phyloP scores from a whole-genome alignment of 2,113 vertebrate species.

The Shinisaurus crocodilurus region DNA sequence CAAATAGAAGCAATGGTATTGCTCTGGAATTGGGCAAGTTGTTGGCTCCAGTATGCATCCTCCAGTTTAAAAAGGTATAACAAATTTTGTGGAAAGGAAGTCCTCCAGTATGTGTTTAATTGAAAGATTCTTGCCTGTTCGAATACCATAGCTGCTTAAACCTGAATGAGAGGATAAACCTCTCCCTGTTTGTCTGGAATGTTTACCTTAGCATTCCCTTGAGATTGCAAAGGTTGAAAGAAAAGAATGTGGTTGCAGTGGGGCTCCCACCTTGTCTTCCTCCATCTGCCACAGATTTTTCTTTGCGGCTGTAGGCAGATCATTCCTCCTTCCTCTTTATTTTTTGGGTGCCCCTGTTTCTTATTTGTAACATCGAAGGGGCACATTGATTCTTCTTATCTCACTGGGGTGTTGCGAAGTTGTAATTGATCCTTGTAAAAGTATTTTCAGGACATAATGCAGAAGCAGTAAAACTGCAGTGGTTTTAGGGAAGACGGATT shows the following conservation, averaged over 20 bases:
- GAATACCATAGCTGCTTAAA: background rate
- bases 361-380: background rate
- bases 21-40: background rate
- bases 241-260: rapidly evolving
- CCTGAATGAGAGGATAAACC: constrained; percentile 13
- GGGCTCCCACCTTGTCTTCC: background rate
- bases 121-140: background rate
- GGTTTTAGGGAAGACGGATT: background rate
- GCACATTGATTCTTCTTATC: constrained; percentile 39
- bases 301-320: background rate
- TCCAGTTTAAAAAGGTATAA: constrained; percentile 3
- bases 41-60: background rate
- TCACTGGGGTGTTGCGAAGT: constrained; percentile 41
- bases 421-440: constrained; percentile 26
- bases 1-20: rapidly evolving
- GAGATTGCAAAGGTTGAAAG: background rate
- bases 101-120: background rate
- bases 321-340: background rate
- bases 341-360: background rate
- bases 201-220: background rate
- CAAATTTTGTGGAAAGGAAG: constrained; percentile 22
- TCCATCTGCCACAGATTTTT: background rate
- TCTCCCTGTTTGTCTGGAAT: background rate
- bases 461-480: background rate
- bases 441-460: constrained; percentile 32